A percentile compares a stretch with the other conserved stretches of the same genome.
phyloP scores from a whole-genome alignment of 2,113 vertebrate genomes.

The Pao palembangensis region DNA sequence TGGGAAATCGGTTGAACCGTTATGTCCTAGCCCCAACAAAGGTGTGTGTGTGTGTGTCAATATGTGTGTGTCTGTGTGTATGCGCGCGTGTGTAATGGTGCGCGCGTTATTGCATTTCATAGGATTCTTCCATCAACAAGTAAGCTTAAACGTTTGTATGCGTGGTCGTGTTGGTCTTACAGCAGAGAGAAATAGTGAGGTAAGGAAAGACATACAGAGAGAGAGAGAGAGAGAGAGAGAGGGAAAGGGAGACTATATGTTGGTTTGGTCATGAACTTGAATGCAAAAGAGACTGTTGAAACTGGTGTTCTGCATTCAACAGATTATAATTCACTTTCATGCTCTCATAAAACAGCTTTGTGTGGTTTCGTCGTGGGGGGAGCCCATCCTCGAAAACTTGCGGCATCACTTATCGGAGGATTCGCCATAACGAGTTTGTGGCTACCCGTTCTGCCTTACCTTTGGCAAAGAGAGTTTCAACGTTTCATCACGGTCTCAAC shows the following conservation, averaged over 20 bases:
- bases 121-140: too few species aligned
- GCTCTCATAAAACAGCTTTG: slow-evolving; percentile 1
- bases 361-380: neutral
- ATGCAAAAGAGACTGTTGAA: slow-evolving; percentile 37
- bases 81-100: slow-evolving; percentile 4
- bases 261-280: neutral
- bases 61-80: slow-evolving; percentile 26
- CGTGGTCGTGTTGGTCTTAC: slow-evolving; percentile 7
- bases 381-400: neutral
- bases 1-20: too few species aligned
- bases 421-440: slow-evolving; percentile 17
- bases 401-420: slow-evolving; percentile 15
- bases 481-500: slow-evolving; percentile 58
- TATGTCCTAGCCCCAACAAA: neutral
- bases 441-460: slow-evolving; percentile 17
- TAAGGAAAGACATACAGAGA: too few species aligned
- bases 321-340: slow-evolving; percentile 45
- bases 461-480: slow-evolving; percentile 38
- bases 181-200: neutral
- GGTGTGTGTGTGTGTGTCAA: slow-evolving; percentile 24
- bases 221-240: too few species aligned
- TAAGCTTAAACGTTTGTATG: slow-evolving; percentile 1
- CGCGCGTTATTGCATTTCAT: neutral
- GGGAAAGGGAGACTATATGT: too few species aligned
- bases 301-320: slow-evolving; percentile 43